These are phyloP conservation scores for Peromyscus aztecus DNA, from an alignment of 2,797 vertebrate genomes.

Conservation along the genomic window DNA sequence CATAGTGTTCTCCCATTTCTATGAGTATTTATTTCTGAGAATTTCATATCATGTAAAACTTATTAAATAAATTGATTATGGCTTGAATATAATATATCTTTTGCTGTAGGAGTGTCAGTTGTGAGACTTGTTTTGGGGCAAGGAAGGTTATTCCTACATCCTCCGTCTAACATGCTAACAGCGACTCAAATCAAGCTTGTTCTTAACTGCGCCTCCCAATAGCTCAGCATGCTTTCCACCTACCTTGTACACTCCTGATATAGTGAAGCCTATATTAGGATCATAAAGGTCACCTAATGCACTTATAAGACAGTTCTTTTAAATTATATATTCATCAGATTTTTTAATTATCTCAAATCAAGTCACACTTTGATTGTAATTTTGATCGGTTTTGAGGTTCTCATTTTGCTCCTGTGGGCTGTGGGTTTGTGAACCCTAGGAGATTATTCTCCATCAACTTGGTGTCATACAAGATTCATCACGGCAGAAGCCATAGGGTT, in stretches of 20 bases:
- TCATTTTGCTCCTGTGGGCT: slow-evolving; percentile 10
- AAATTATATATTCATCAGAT: slow-evolving; percentile 27
- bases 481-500: neutral
- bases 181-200: neutral
- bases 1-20: neutral
- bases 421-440: neutral
- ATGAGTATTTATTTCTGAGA: neutral
- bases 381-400: neutral
- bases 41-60: neutral
- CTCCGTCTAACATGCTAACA: neutral
- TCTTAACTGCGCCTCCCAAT: neutral
- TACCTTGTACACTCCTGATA: neutral
- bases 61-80: neutral
- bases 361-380: neutral
- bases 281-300: neutral
- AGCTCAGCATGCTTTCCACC: neutral
- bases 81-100: neutral
- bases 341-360: slow-evolving; percentile 33
- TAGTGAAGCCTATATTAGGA: neutral
- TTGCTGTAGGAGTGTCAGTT: neutral
- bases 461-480: neutral
- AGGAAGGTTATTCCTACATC: neutral
- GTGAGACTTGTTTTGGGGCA: neutral
- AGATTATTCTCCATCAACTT: slow-evolving; percentile 33
- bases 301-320: slow-evolving; percentile 14